phyloP scores from a whole-genome alignment of 2,888 invertebrate genomes.

The Cephus rjabovi region DNA sequence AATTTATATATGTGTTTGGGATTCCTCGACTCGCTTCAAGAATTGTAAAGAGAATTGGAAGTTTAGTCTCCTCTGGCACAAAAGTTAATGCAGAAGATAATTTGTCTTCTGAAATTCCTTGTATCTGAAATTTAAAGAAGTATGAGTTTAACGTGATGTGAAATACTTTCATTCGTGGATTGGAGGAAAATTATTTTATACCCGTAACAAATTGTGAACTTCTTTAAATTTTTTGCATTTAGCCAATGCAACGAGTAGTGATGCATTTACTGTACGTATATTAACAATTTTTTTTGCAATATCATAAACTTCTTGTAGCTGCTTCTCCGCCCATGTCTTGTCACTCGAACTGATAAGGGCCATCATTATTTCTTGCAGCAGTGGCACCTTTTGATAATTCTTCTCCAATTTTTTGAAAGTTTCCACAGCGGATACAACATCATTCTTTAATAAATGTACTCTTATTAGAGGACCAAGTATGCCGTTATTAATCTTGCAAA shows the following conservation, averaged over 20 bases:
- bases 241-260: conserved; percentile 27
- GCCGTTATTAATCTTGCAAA: conserved; percentile 71
- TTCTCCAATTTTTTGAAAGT: conserved; percentile 69
- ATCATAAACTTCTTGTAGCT: conserved; percentile 31
- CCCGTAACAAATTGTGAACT: conserved; percentile 29
- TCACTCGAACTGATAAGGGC: conserved; percentile 44
- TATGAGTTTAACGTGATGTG: background rate
- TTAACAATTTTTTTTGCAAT: conserved; percentile 17
- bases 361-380: conserved; percentile 74
- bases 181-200: conserved; percentile 20
- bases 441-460: conserved; percentile 69
- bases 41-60: conserved; percentile 20
- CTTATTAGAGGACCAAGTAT: conserved; percentile 74
- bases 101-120: background rate
- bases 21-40: conserved; percentile 21
- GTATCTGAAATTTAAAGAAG: background rate
- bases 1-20: background rate
- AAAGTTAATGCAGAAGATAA: background rate
- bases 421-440: conserved; percentile 70
- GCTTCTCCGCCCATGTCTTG: background rate
- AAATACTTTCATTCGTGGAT: background rate
- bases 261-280: background rate
- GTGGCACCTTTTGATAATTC: conserved; percentile 73
- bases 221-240: conserved; percentile 41
- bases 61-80: conserved; percentile 1